Evolutionary conservation across 2,888 invertebrate genomes (phyloP), one percentile per base, ranked within the genome.

Genomic region (Cyclophora albipunctata): DNA sequence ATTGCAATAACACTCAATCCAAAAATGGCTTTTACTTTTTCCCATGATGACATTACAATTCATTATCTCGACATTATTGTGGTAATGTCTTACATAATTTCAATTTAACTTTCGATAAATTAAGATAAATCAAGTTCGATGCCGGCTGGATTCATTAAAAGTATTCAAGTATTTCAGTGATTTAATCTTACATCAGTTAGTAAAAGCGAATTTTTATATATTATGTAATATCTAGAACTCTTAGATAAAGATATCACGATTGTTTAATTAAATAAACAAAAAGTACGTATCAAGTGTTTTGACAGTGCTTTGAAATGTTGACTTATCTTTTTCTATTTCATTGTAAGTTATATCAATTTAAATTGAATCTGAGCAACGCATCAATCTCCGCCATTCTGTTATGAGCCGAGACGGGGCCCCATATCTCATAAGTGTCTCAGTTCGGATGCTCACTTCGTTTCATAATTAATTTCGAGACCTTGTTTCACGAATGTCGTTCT

Each of bases 141-240:
- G 55, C 55, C 57, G 63, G 50, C 55, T 57, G 63, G 50, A 54
- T 67, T 69, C 66, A 67, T 72, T 69, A 72, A 61, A 49, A 58
- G 68, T 72, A 20, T 66, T 67, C 64, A 51, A 55, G 71, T 63
- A 68, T 67, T 64, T 60, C 48, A 48, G 47, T 48, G 60, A 64
- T 59, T 58, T 59, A 55, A 68, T 69, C 68, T 52, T 45, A 5
- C 4, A 37, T 20, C 37, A 37, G 37, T 37, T 37, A 37, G 37
- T 37, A 37, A 37, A 37, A 37, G 37, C 37, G 37, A 37, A 37
- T 5, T 37, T 37, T 37, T 20, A 20, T 20, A 20, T 20, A 20
- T 20, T 20, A 20, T 2, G 20, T 20, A 20, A 20, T 20, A 20
- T 20, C 20, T 20, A 20, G 20, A 20, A 20, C 20, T 20, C 20